Percentiles rank a stretch among this genome's conserved stretches.
These are phyloP conservation scores for Willisornis vidua DNA, from an alignment of 2,113 vertebrate genomes.

Conservation along the genomic window DNA sequence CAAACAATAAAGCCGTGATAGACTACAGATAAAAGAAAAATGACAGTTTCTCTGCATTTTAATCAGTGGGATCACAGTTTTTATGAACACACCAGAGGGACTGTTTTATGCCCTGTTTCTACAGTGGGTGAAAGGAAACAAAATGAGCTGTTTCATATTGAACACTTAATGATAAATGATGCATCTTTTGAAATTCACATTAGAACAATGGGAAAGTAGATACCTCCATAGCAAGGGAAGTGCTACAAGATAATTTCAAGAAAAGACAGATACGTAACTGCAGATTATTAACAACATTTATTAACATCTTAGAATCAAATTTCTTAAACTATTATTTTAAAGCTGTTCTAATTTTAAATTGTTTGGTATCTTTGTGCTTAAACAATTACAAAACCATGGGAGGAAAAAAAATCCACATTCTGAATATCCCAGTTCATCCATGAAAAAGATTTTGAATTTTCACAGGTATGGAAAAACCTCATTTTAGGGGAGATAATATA, in stretches of 20 bases:
- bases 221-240: not conserved
- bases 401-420: not conserved
- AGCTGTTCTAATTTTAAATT: not conserved
- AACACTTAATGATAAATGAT: constrained; percentile 59
- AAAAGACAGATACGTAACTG: not conserved
- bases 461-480: fast-evolving
- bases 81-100: constrained; percentile 62
- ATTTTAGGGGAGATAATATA: not conserved
- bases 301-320: not conserved
- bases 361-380: not conserved
- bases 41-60: constrained; percentile 60
- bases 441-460: not conserved
- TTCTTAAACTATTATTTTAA: not conserved
- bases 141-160: constrained; percentile 53
- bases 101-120: constrained; percentile 49
- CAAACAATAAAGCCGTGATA: constrained; percentile 37
- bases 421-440: not conserved
- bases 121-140: constrained; percentile 55
- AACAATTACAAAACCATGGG: not conserved
- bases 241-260: not conserved
- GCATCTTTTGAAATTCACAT: constrained; percentile 23
- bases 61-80: constrained; percentile 68
- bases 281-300: not conserved
- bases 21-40: constrained; percentile 60
- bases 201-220: not conserved